Base-by-base conservation (phyloP, 37 sponge, comb jelly and placozoan species). In the Petrosia ficiformis region DNA sequence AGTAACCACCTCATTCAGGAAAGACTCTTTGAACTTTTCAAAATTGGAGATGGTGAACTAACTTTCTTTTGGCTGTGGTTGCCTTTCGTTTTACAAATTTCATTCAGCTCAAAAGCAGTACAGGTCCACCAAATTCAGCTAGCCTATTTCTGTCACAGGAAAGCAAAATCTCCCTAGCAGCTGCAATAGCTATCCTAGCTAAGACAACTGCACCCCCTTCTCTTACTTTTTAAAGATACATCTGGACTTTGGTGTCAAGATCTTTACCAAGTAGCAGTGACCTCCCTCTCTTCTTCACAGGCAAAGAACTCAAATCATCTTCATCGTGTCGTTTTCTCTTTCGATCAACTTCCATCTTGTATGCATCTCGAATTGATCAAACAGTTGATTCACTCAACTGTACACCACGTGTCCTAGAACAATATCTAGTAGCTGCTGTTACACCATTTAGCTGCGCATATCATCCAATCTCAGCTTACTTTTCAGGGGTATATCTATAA, bases 111-210 rank as follows among this genome's bases (percentile, higher is more conserved):
- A 73, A 72, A 40, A 84, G 67, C 19, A 73, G 35, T 35, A 82
- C 29, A 31, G 57, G 83, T 40, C 82, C 82, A 31, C 77, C 78
- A 68, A 60, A 71, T 52, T 87, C 88, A 24, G n/a, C 72, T 32
- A 82, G 77, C 44, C 25, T 39, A 30, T 72, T 33, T 31, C 29
- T 30, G 42, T 75, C 52, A 26, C 59, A 76, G 1, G 28, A 24
- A 43, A 39, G 28, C 8, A 80, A 5, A 68, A 79, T 80, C 22
- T 70, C 88, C 34, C 64, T 21, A 5, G 88, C 88, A 29, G 83
- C 82, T 34, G 78, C 88, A 32, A 82, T 72, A 34, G 42, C 82
- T 65, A 75, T 71, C 36, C 61, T 73, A 57, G 79, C 29, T 26
- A 79, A 77, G 29, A 84, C 76, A 41, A 35, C 71, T 72, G 73